These are phyloP conservation scores for Eumerus sabulonum DNA, from an alignment of 2,888 invertebrate species.

Conservation along the genomic window DNA sequence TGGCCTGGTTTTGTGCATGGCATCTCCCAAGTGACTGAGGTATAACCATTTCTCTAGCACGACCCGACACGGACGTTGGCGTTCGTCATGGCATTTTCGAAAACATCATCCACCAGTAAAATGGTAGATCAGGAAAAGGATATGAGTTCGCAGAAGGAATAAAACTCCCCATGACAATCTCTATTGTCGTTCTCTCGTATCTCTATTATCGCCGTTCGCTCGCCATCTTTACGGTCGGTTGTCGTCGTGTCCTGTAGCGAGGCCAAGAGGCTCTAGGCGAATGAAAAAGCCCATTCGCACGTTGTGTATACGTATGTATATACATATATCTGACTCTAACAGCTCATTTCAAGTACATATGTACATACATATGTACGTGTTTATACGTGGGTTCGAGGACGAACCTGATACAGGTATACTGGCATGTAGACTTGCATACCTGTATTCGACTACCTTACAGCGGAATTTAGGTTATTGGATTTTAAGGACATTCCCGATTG, in stretches of 20 bases:
- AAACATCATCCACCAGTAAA: conserved; percentile 36
- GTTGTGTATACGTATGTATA: background rate
- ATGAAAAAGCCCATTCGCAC: conserved; percentile 5
- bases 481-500: conserved; percentile 55
- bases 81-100: conserved; percentile 17
- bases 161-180: conserved; percentile 46
- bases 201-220: conserved; percentile 29
- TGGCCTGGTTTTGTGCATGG: conserved; percentile 28
- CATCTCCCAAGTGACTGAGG: conserved; percentile 28
- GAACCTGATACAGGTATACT: conserved; percentile 6
- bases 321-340: conserved; percentile 31
- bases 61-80: background rate
- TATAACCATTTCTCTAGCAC: conserved; percentile 1
- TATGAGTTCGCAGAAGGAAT: conserved; percentile 57
- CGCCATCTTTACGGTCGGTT: background rate
- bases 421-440: background rate
- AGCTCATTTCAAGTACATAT: background rate
- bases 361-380: background rate
- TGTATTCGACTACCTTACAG: conserved; percentile 39
- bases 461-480: conserved; percentile 67
- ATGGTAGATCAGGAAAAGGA: conserved; percentile 50
- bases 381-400: conserved; percentile 10
- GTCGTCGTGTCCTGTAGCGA: background rate
- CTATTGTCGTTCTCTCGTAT: conserved; percentile 53
- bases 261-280: background rate